Evolutionary conservation across 1,140 invertebrate species (phyloP), one percentile per base, ranked within the genome.

Genomic region (Aphidius gifuensis): DNA sequence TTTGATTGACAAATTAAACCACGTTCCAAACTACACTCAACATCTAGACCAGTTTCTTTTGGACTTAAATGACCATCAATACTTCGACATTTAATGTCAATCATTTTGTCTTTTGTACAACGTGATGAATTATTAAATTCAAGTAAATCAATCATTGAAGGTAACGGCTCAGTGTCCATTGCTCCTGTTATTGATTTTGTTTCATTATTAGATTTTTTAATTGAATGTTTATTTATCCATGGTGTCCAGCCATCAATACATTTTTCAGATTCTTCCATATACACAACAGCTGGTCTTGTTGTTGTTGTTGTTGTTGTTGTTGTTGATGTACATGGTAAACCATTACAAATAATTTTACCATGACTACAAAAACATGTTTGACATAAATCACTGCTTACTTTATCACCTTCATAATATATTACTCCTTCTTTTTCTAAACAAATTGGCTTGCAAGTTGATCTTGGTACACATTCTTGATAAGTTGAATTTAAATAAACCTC

Each of bases 351-450:
- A 66, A 85, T 84, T 60, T 86, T 83, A 3, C 87, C 85, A 60
- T 86, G 83, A 7, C 86, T 88, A 66, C 91, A 93, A 61, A 84
- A 85, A 69, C 92, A 94, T 0, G 85, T 87, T 67, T 92, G 89
- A 74, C 92, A 95, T 0, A 82, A 83, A 71, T 92, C 90, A 61
- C 87, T 83, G 60, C 86, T 84, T 1, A 93, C 84, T 21, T 88
- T 64, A 72, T 94, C 92, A 6, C 92, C 92, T 77, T 94, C 92
- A 60, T 88, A 87, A 68, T 89, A 61, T 64, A 81, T 78, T 5
- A 75, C 82, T 0, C 86, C 89, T 63, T 90, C 83, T 3, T 88
- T 76, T n/a, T 85, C 82, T 73, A 87, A 82, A 74, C 88, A 93
- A n/a, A 84, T 75, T 7, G 85, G 87, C 67, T 86, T 87, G 72